These are phyloP conservation scores for Drosophila neonasuta DNA, from an alignment of 2,888 invertebrate genomes.

Conservation along the genomic window DNA sequence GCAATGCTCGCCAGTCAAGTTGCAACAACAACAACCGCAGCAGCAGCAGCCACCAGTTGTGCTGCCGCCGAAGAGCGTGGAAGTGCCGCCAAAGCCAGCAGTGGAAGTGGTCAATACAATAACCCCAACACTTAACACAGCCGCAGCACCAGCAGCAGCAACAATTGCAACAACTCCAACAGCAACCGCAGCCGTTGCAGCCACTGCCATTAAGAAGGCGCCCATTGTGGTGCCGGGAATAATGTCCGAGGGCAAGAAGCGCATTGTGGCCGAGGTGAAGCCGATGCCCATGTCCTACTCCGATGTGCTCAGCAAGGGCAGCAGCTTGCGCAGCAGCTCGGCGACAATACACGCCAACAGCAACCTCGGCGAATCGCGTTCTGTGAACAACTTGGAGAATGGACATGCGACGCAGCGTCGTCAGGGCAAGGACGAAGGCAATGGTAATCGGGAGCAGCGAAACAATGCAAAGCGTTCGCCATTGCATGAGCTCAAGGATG, in stretches of 20 bases:
- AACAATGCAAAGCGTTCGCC: conserved; percentile 80
- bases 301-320: conserved; percentile 88
- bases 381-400: conserved; percentile 49
- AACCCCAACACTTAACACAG: conserved; percentile 1
- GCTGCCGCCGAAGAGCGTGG: conserved; percentile 18
- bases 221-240: conserved; percentile 40
- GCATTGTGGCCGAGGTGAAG: conserved; percentile 92
- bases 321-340: conserved; percentile 47
- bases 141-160: conserved; percentile 24
- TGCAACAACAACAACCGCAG: conserved; percentile 30
- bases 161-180: conserved; percentile 24
- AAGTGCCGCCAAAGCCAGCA: conserved; percentile 8
- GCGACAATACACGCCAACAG: conserved; percentile 23
- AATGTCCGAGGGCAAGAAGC: conserved; percentile 80
- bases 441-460: conserved; percentile 47
- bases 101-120: conserved; percentile 11
- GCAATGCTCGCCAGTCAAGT: conserved; percentile 30
- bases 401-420: conserved; percentile 47
- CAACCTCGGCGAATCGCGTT: conserved; percentile 33
- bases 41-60: conserved; percentile 26
- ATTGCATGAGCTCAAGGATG: conserved; percentile 82
- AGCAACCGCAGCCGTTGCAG: conserved; percentile 30
- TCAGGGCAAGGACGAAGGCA: conserved; percentile 54
- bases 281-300: conserved; percentile 94
- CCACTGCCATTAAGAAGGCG: conserved; percentile 50